Conservation (phyloP, 2,888 invertebrate species). For the Erebia ligea region DNA sequence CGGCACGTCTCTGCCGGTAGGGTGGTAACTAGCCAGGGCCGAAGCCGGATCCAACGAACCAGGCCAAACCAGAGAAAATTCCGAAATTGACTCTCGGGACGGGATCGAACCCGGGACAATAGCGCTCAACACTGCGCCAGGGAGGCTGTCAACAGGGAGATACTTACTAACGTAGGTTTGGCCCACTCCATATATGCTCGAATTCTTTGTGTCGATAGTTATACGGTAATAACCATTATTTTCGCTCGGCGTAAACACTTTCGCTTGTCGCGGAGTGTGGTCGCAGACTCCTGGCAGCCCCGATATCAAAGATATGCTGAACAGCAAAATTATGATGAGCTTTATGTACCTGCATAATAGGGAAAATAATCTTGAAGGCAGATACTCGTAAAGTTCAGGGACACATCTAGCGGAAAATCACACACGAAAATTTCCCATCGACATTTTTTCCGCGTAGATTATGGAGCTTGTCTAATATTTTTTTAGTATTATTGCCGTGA, state of each 20-base stretch:
- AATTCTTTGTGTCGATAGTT: slow-evolving; percentile 55
- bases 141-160: too few species aligned
- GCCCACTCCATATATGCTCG: slow-evolving; percentile 57
- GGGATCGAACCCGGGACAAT: too few species aligned
- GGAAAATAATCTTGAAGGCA: neutral
- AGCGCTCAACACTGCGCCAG: too few species aligned
- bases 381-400: too few species aligned
- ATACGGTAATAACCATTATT: slow-evolving; percentile 59
- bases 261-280: slow-evolving; percentile 62
- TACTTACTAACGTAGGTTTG: slow-evolving; percentile 74
- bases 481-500: too few species aligned
- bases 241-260: slow-evolving; percentile 52
- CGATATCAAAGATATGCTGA: slow-evolving; percentile 29
- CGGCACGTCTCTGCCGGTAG: neutral
- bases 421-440: neutral
- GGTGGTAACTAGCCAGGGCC: neutral
- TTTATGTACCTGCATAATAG: slow-evolving; percentile 51
- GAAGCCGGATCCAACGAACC: too few species aligned
- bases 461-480: too few species aligned
- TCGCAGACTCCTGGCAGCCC: slow-evolving; percentile 62
- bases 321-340: slow-evolving; percentile 44
- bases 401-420: neutral
- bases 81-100: too few species aligned
- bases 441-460: too few species aligned
- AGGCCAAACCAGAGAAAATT: too few species aligned